Base-by-base conservation (phyloP, 2,888 invertebrate genomes). In the Scaptomyza polygonia region DNA sequence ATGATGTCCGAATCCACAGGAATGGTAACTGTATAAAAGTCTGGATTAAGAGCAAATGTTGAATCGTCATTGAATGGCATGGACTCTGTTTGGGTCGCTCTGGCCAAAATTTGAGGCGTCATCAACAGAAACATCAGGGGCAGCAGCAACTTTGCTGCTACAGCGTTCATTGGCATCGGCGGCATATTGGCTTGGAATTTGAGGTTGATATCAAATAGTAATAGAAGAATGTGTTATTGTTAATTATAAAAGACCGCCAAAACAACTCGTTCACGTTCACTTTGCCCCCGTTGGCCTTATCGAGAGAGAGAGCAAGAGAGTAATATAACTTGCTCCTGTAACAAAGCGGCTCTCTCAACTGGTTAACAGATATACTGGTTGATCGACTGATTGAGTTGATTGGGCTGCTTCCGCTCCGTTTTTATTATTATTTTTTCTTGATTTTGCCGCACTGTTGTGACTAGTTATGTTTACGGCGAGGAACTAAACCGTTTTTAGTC, bases 391-490 rank as follows among this genome's bases (percentile, higher is more conserved):
- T 57, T 56, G 51, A 5, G 2, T 14, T 39, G 36, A 39, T 16
- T 39, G 8, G 16, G 29, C 66, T 65, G 69, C 62, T 72, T 79
- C 72, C 77, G 75, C 67, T 81, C 58, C 43, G 47, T 16, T 34
- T n/a, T n/a, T n/a, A n/a, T n/a, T 34, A 12, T 34, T 34, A 11
- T 36, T 36, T 6, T 6, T 39, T 39, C 1, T 16, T 8, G 16
- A 16, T 39, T 16, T 39, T 16, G 53, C 62, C 65, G 66, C 68
- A 58, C 52, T 75, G 77, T 83, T 80, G 86, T 83, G 89, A 89
- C 89, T 89, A 89, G 90, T 86, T 88, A 83, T 88, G 88, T 89
- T 89, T 89, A 85, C 88, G 82, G 88, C 87, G 89, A 89, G 89
- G 89, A 89, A 89, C 89, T 89, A 89, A 89, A 89, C 90, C 85